Conservation (phyloP, 1,140 invertebrate species). For the Sesamia nonagrioides region DNA sequence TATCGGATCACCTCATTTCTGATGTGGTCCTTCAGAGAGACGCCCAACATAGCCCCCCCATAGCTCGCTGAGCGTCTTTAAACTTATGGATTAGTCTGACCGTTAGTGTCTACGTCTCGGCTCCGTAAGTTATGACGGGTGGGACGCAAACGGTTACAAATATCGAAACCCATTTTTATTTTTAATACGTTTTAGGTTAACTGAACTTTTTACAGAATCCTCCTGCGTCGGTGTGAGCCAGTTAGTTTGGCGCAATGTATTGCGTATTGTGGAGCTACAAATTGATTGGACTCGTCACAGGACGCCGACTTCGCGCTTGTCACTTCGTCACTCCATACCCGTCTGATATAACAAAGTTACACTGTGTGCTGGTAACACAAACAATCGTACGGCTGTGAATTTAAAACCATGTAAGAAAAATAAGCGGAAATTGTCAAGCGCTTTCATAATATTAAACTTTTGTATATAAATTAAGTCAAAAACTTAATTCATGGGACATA, state of each 20-base stretch:
- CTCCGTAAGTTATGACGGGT: no score
- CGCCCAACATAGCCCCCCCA: no score
- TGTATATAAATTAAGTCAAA: no score
- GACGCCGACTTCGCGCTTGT: conserved; percentile 69
- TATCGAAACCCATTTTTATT: not conserved
- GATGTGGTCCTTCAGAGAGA: no score
- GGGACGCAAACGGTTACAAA: no score
- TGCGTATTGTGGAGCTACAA: conserved; percentile 75
- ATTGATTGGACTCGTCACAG: conserved; percentile 75
- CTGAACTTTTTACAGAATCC: conserved; percentile 58
- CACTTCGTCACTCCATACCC: conserved; percentile 68
- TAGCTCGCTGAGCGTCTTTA: no score
- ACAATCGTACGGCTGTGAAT: not conserved
- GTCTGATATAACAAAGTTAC: conserved; percentile 13
- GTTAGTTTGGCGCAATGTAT: conserved; percentile 69
- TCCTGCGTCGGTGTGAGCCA: conserved; percentile 60
- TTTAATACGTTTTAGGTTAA: not conserved
- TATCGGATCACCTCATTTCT: no score
- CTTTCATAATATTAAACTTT: no score
- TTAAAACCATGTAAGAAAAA: not conserved
- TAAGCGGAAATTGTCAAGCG: not conserved
- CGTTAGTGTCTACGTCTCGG: no score
- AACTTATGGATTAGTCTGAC: no score
- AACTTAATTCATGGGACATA: no score
- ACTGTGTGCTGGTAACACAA: not conserved